These are phyloP conservation scores for Trichonephila inaurata DNA, from an alignment of 1,140 invertebrate species.

Conservation along the genomic window DNA sequence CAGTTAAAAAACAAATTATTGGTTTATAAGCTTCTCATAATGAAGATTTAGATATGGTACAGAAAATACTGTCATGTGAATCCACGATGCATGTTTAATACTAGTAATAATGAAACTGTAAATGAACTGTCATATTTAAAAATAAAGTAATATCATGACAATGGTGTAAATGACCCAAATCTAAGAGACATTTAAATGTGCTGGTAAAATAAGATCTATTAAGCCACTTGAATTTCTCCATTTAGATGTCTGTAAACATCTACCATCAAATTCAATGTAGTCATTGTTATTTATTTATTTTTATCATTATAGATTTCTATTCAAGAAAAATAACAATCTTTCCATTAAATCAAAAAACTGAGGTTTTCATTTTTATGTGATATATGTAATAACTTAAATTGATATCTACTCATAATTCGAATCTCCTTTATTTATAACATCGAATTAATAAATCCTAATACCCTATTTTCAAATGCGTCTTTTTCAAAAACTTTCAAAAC, in stretches of 20 bases:
- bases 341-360: background rate
- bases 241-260: background rate
- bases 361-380: background rate
- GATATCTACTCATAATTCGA: too few relatives aligned
- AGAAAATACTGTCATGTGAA: background rate
- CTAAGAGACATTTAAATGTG: background rate
- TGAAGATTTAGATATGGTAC: background rate
- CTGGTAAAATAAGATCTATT: background rate
- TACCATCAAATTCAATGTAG: background rate
- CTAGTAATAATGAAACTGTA: background rate
- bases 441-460: too few relatives aligned
- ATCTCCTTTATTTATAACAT: too few relatives aligned
- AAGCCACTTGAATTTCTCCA: background rate
- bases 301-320: background rate
- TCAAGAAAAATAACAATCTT: background rate
- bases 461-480: background rate
- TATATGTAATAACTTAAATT: background rate
- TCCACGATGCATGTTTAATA: background rate
- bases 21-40: background rate
- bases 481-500: too few relatives aligned
- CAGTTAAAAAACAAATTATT: background rate
- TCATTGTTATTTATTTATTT: background rate
- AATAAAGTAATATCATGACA: background rate
- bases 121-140: background rate
- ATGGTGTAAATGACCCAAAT: background rate